phyloP scores from a whole-genome alignment of 2,888 invertebrate genomes.

The Lysandra bellargus region DNA sequence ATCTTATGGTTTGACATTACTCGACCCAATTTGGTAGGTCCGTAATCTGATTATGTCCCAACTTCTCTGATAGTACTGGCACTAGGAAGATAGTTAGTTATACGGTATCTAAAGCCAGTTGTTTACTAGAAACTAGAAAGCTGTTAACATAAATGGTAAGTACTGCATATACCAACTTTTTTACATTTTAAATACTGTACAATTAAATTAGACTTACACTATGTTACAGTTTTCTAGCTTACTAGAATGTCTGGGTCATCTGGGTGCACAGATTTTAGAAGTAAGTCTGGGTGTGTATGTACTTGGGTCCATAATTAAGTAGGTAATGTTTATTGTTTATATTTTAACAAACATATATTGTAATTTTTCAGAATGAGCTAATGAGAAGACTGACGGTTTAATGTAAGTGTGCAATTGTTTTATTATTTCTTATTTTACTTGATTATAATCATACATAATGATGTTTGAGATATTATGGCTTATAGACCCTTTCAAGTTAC shows the following conservation, averaged over 20 bases:
- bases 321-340: background rate
- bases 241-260: background rate
- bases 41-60: background rate
- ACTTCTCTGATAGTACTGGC: background rate
- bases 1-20: background rate
- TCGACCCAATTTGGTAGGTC: background rate
- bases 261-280: too few species aligned
- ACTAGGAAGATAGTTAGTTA: background rate
- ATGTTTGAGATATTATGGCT: background rate
- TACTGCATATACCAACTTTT: background rate
- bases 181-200: background rate
- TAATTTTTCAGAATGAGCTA: conserved; percentile 6
- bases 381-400: conserved; percentile 1
- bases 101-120: background rate
- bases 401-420: conserved; percentile 9
- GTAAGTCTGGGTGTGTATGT: background rate
- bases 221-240: background rate
- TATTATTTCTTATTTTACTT: background rate
- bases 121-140: conserved; percentile 3
- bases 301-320: background rate
- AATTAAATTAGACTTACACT: background rate
- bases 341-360: background rate
- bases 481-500: too few species aligned
- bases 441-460: background rate
- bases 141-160: background rate